Conservation (phyloP, 2,113 vertebrate genomes). For the Salvelinus namaycush region DNA sequence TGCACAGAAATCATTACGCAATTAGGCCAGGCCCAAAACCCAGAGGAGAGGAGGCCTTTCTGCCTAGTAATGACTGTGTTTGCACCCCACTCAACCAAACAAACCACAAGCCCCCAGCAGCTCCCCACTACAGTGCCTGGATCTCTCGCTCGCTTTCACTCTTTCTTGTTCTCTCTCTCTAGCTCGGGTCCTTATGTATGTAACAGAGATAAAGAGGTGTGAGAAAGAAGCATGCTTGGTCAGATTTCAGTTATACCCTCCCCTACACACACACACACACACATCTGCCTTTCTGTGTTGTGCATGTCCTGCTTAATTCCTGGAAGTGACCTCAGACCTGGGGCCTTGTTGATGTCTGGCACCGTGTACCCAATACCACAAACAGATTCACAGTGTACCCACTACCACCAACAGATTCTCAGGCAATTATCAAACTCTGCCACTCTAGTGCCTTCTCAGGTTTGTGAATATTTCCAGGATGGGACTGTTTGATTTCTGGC, state of each 20-base stretch:
- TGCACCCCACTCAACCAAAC: conserved; percentile 5
- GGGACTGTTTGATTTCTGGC: neutral
- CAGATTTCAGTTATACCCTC: conserved; percentile 12
- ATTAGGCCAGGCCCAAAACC: conserved; percentile 53
- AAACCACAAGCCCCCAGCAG: neutral
- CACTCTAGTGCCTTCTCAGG: neutral
- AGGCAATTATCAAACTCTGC: neutral
- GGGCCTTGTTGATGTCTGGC: neutral
- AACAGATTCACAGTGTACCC: neutral
- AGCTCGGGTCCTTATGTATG: neutral
- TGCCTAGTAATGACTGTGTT: conserved; percentile 40
- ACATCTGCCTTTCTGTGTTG: neutral
- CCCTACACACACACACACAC: neutral
- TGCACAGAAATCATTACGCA: conserved; percentile 46
- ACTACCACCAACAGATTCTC: neutral
- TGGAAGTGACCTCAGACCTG: neutral
- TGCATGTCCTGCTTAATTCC: neutral
- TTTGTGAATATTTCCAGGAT: neutral
- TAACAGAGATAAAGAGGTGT: conserved; percentile 25
- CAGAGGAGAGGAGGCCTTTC: conserved; percentile 12
- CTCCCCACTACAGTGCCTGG: neutral
- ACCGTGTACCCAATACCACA: neutral
- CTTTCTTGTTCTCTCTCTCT: neutral
- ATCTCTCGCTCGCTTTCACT: neutral
- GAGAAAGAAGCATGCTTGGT: conserved; percentile 22